Evolutionary conservation across 2,888 invertebrate species (phyloP).

Genomic region (Ypsolopha scabrella): DNA sequence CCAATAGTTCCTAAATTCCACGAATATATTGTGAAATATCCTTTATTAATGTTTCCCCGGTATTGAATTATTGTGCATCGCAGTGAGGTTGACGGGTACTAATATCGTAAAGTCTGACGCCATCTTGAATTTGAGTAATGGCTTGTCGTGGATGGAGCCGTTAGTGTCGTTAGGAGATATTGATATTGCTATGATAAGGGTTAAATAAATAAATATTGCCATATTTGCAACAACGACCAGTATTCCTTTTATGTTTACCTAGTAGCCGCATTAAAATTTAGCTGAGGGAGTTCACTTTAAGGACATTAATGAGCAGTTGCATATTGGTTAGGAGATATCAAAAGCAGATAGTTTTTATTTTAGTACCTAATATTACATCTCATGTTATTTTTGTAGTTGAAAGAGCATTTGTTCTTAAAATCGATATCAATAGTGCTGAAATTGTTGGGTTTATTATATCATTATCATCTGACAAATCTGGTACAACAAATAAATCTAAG

Average conservation of each 20-base stretch:
- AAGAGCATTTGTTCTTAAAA: too few relatives aligned
- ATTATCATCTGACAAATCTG: neutral
- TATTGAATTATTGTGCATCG: neutral
- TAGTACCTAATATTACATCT: too few relatives aligned
- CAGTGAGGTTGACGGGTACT: neutral
- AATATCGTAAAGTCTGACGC: neutral
- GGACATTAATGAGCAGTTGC: too few relatives aligned
- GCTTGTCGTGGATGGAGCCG: neutral
- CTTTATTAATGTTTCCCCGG: neutral
- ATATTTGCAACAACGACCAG: neutral
- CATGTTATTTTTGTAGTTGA: too few relatives aligned
- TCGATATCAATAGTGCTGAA: too few relatives aligned
- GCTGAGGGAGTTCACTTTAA: too few relatives aligned
- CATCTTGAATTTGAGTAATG: neutral
- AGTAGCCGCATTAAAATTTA: too few relatives aligned
- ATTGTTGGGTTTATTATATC: too few relatives aligned
- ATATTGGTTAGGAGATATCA: too few relatives aligned
- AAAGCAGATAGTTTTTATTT: too few relatives aligned
- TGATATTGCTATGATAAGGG: too few relatives aligned
- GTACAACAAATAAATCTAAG: slow-evolving; percentile 1
- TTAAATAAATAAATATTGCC: too few relatives aligned
- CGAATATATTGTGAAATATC: neutral
- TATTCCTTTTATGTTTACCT: neutral
- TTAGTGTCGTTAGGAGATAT: neutral
- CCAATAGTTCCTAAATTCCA: neutral